Conservation (phyloP, 92 coral and sea anemone species). For the Heliopora coerulea region DNA sequence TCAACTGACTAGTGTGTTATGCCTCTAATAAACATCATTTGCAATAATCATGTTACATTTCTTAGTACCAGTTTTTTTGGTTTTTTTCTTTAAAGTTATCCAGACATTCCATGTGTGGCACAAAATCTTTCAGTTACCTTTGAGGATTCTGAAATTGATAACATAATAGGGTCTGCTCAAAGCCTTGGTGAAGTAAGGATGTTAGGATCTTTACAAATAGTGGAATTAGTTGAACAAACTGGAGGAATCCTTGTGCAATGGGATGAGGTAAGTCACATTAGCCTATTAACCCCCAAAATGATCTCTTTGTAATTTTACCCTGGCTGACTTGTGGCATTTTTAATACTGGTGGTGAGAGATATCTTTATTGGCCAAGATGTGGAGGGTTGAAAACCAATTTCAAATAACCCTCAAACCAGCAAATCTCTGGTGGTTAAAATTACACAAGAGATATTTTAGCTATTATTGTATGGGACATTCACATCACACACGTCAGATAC, state of each 20-base stretch:
- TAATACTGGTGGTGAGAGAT: too few species aligned
- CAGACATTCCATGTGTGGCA: slow-evolving; percentile 88
- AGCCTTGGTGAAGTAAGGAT: slow-evolving; percentile 84
- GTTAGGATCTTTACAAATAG: slow-evolving; percentile 93
- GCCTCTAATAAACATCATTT: too few species aligned
- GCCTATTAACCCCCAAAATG: too few species aligned
- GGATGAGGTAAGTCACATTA: slow-evolving; percentile 67
- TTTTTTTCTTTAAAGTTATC: slow-evolving; percentile 56
- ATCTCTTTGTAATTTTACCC: neutral
- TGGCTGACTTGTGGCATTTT: too few species aligned
- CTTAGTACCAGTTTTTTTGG: neutral
- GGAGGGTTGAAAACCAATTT: too few species aligned
- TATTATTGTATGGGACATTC: too few species aligned
- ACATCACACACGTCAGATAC: too few species aligned
- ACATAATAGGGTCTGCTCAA: slow-evolving; percentile 65
- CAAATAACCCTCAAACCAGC: too few species aligned
- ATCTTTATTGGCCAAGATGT: too few species aligned
- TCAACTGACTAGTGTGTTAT: too few species aligned
- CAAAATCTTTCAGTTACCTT: slow-evolving; percentile 88
- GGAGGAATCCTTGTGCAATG: slow-evolving; percentile 95
- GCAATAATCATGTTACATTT: neutral
- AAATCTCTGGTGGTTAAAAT: too few species aligned
- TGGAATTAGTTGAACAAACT: slow-evolving; percentile 80
- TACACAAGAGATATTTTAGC: too few species aligned
- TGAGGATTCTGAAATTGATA: slow-evolving; percentile 68